These are phyloP conservation scores for Drosophila suzukii DNA, from an alignment of 1,140 invertebrate species.

Conservation along the genomic window DNA sequence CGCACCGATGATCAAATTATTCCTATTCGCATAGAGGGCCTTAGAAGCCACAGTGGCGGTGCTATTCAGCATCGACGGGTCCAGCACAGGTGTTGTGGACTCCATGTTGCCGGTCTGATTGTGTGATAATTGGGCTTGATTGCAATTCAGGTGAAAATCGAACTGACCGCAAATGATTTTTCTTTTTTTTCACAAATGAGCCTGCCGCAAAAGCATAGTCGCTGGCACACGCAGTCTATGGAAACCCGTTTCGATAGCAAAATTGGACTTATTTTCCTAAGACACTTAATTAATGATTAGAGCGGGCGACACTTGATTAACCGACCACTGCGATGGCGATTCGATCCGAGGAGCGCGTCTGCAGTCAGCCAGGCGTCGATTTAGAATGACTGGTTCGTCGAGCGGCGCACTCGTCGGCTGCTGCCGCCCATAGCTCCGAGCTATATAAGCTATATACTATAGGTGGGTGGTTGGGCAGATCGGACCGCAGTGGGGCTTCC, in stretches of 20 bases:
- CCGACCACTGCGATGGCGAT: slow-evolving; percentile 13
- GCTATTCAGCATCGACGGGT: slow-evolving; percentile 12
- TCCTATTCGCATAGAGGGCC: slow-evolving; percentile 56
- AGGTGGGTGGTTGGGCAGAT: slow-evolving; percentile 5
- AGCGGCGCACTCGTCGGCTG: slow-evolving; percentile 21
- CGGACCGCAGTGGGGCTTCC: neutral
- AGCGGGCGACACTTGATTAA: slow-evolving; percentile 27
- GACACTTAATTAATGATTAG: slow-evolving; percentile 60
- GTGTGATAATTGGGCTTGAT: slow-evolving; percentile 22
- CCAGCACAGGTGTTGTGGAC: slow-evolving; percentile 37
- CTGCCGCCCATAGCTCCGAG: slow-evolving; percentile 21
- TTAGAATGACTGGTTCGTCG: slow-evolving; percentile 55
- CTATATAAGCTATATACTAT: slow-evolving; percentile 5
- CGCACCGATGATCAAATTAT: slow-evolving; percentile 49
- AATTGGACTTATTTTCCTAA: slow-evolving; percentile 24
- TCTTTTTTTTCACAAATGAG: slow-evolving; percentile 33
- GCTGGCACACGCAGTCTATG: slow-evolving; percentile 10
- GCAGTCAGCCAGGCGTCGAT: slow-evolving; percentile 66
- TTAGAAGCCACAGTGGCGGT: slow-evolving; percentile 5
- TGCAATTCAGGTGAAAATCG: slow-evolving; percentile 37
- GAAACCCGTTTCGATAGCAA: slow-evolving; percentile 44
- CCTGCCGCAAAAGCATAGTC: slow-evolving; percentile 15
- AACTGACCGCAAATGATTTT: slow-evolving; percentile 15
- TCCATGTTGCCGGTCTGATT: slow-evolving; percentile 23
- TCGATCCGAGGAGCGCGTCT: slow-evolving; percentile 62